Conservation (phyloP, 1,140 invertebrate genomes). For the Panulirus ornatus region DNA sequence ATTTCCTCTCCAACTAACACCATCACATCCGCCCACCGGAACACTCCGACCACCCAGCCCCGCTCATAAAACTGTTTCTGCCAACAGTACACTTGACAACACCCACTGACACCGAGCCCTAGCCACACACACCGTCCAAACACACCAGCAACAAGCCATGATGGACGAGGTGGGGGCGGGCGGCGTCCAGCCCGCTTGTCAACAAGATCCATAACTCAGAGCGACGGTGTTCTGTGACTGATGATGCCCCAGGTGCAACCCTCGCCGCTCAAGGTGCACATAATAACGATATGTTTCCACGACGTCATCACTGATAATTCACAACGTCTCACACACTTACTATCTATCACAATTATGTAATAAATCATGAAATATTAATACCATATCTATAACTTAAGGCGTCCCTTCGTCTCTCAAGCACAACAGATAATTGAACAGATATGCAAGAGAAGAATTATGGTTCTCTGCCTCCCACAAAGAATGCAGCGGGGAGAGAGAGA, state of each 20-base stretch:
- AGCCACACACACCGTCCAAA: not conserved
- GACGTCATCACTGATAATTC: too few relatives aligned
- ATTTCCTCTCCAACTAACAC: not conserved
- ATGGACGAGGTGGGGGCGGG: not conserved
- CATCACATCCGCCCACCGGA: not conserved
- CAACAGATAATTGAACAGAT: too few relatives aligned
- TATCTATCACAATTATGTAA: too few relatives aligned
- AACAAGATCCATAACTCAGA: not conserved
- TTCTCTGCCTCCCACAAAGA: too few relatives aligned
- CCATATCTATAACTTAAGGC: too few relatives aligned
- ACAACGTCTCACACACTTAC: too few relatives aligned
- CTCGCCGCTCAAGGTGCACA: too few relatives aligned
- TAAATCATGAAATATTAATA: too few relatives aligned
- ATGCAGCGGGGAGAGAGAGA: not conserved
- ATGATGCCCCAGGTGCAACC: not conserved
- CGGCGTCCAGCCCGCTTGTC: not conserved
- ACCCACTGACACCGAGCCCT: too few relatives aligned
- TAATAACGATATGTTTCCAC: too few relatives aligned
- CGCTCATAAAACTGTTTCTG: not conserved
- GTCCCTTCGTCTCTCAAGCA: too few relatives aligned
- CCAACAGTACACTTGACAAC: not conserved
- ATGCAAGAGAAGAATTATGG: too few relatives aligned
- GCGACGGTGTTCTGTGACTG: not conserved
- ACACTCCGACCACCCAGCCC: not conserved
- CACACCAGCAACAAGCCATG: not conserved